Evolutionary conservation across 2,797 vertebrate species (phyloP).

Genomic region (Chlorospingus semifuscus): DNA sequence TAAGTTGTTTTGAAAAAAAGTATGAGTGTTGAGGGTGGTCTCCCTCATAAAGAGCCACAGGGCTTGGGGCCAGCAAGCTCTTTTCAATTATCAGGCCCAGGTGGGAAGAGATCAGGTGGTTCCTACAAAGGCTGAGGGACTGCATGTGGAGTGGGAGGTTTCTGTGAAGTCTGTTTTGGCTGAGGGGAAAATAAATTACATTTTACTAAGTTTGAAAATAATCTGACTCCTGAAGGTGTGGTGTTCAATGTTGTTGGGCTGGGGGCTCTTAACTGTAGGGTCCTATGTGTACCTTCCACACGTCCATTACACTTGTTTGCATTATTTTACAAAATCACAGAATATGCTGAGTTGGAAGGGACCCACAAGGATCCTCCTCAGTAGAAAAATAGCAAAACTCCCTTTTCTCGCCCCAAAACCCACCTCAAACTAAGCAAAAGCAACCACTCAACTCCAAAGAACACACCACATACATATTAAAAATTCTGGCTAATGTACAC

Average conservation of each 20-base stretch:
- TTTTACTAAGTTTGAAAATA: not conserved
- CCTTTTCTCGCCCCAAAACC: not conserved
- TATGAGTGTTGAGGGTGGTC: not conserved
- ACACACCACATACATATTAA: not conserved
- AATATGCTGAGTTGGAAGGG: not conserved
- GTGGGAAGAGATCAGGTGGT: slow-evolving; percentile 23
- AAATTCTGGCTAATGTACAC: not conserved
- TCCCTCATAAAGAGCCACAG: not conserved
- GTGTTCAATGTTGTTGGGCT: not conserved
- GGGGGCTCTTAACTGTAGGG: not conserved
- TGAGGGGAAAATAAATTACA: not conserved
- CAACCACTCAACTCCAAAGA: not conserved
- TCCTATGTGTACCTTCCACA: not conserved
- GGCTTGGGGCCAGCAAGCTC: slow-evolving; percentile 1
- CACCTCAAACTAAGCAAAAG: not conserved
- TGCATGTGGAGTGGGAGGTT: not conserved
- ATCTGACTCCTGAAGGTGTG: not conserved
- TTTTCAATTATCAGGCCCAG: slow-evolving; percentile 25
- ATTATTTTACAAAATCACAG: not conserved
- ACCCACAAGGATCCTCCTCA: not conserved
- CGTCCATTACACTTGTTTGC: not conserved
- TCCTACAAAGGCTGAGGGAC: not conserved
- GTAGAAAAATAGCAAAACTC: not conserved
- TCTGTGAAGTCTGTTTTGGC: not conserved
- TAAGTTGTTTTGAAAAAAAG: not conserved